A percentile compares a stretch with the other conserved stretches of the same genome.
These are phyloP conservation scores for Amazona finschi DNA, from an alignment of 2,797 vertebrate genomes.

Conservation along the genomic window DNA sequence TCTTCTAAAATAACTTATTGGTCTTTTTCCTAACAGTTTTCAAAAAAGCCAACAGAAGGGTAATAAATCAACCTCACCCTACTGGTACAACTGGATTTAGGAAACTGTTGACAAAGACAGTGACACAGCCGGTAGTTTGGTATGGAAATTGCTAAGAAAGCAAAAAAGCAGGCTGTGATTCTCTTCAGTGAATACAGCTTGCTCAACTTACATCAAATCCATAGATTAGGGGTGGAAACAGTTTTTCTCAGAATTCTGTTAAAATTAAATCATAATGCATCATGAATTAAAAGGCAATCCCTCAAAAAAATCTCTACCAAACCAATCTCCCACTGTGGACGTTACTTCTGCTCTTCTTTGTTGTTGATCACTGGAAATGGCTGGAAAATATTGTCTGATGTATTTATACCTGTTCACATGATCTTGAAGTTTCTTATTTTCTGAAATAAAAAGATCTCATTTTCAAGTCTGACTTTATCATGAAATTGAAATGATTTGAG, in stretches of 20 bases:
- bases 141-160: constrained; percentile 13
- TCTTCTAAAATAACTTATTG: neutral
- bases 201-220: neutral
- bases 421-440: neutral
- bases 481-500: neutral
- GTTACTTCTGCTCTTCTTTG: neutral
- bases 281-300: neutral
- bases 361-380: neutral
- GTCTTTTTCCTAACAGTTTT: neutral
- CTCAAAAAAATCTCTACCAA: neutral
- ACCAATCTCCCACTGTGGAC: neutral
- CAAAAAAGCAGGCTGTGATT: neutral
- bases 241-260: neutral
- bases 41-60: neutral
- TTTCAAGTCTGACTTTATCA: neutral
- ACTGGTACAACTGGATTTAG: constrained; percentile 15
- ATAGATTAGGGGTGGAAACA: neutral
- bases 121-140: neutral
- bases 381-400: neutral
- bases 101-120: neutral
- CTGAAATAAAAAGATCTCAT: neutral
- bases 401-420: neutral
- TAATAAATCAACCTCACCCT: neutral
- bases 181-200: neutral
- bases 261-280: neutral